Evolutionary conservation across 2,113 vertebrate species (phyloP).

Genomic region (Atherinomorus stipes): DNA sequence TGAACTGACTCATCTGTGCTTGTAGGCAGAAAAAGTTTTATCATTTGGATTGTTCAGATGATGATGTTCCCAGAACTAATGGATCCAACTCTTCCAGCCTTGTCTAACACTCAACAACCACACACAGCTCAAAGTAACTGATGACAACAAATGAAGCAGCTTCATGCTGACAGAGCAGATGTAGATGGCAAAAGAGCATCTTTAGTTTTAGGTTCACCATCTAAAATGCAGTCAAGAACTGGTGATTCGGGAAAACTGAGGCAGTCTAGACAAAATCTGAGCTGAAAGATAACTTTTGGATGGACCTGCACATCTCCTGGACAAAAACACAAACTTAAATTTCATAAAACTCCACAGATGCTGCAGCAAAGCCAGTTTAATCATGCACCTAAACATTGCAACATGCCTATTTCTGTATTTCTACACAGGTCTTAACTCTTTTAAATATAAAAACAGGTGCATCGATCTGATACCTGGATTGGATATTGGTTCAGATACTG

Average conservation of each 20-base stretch:
- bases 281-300: not conserved
- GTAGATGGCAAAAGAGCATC: slow-evolving; percentile 2
- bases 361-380: not conserved
- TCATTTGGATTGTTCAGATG: not conserved
- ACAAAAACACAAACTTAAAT: not conserved
- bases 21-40: not conserved
- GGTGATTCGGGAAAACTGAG: not conserved
- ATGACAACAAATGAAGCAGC: not conserved
- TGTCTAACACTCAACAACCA: not conserved
- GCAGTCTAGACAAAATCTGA: not conserved
- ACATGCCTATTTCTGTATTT: not conserved
- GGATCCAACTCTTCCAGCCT: not conserved
- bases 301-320: too few relatives aligned
- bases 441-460: too few relatives aligned
- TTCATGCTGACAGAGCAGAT: slow-evolving; percentile 1
- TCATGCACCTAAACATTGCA: not conserved
- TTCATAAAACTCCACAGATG: not conserved
- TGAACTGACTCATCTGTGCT: not conserved
- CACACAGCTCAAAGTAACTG: too few relatives aligned
- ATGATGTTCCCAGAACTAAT: not conserved
- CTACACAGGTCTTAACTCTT: too few relatives aligned
- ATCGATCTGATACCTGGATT: too few relatives aligned
- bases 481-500: too few relatives aligned
- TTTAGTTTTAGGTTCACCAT: not conserved
- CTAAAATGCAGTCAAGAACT: not conserved